These are phyloP conservation scores for Borostomias antarcticus DNA, from an alignment of 2,797 vertebrate species.

Conservation along the genomic window DNA sequence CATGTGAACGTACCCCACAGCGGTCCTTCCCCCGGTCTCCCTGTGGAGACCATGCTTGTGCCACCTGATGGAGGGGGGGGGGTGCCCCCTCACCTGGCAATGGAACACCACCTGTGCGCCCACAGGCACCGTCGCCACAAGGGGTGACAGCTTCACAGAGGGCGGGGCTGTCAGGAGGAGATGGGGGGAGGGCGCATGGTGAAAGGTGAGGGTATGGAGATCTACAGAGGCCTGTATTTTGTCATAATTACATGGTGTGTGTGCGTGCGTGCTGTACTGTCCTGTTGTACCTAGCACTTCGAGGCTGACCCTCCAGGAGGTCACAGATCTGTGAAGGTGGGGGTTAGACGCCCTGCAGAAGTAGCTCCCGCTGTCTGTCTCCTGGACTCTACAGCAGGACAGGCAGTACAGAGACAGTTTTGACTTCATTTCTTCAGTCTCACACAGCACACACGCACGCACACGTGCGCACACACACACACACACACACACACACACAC, in stretches of 20 bases:
- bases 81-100: conserved; percentile 75
- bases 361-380: conserved; percentile 70
- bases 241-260: background rate
- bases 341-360: conserved; percentile 76
- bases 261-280: background rate
- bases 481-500: background rate
- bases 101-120: conserved; percentile 70
- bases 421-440: background rate
- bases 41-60: conserved; percentile 72
- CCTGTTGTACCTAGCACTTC: conserved; percentile 68
- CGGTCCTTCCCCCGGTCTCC: conserved; percentile 74
- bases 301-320: conserved; percentile 65
- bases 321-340: conserved; percentile 66
- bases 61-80: conserved; percentile 73
- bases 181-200: background rate
- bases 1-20: conserved; percentile 56
- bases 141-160: conserved; percentile 70
- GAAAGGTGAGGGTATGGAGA: background rate
- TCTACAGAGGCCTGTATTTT: background rate
- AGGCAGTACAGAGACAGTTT: conserved; percentile 4
- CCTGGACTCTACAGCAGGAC: conserved; percentile 63
- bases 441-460: background rate
- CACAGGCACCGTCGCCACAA: conserved; percentile 59
- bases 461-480: background rate
- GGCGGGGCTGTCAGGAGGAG: conserved; percentile 72